Conservation (phyloP, 2,888 invertebrate species). For the Lasioglossum lativentre region DNA sequence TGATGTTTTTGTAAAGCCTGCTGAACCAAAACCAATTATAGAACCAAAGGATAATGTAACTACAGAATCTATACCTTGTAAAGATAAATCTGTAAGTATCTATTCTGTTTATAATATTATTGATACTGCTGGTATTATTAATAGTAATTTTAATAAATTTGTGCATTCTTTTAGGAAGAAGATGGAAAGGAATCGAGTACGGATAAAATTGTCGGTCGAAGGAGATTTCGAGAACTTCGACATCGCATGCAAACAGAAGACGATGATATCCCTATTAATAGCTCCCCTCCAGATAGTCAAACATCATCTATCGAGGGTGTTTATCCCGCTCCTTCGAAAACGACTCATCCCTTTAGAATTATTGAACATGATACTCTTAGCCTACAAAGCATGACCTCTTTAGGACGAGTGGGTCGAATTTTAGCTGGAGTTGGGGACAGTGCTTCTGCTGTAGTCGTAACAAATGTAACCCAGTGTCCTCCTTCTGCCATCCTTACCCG, state of each 20-base stretch:
- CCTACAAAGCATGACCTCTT: conserved; percentile 94
- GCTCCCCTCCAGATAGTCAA: conserved; percentile 91
- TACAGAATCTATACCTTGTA: conserved; percentile 69
- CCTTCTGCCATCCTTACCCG: conserved; percentile 72
- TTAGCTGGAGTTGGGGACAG: conserved; percentile 87
- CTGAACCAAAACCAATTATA: conserved; percentile 75
- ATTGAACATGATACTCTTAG: conserved; percentile 95
- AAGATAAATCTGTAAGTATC: conserved; percentile 76
- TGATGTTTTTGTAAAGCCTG: conserved; percentile 80
- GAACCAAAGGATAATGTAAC: conserved; percentile 73
- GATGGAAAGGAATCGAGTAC: conserved; percentile 75
- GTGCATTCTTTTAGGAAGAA: conserved; percentile 83
- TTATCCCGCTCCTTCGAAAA: conserved; percentile 88
- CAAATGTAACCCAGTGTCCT: conserved; percentile 73
- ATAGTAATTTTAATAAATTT: background rate
- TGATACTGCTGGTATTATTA: background rate
- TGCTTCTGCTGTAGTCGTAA: conserved; percentile 76
- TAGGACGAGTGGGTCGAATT: conserved; percentile 93
- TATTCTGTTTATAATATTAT: background rate
- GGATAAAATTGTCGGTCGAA: conserved; percentile 86
- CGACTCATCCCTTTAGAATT: conserved; percentile 92
- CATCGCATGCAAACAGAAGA: conserved; percentile 95
- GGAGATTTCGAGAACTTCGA: conserved; percentile 93
- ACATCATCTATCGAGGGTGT: conserved; percentile 92
- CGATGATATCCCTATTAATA: conserved; percentile 89